Evolutionary conservation across 2,888 invertebrate species (phyloP), one percentile per base, ranked within the genome.

Genomic region (Onthophagus sagittarius): DNA sequence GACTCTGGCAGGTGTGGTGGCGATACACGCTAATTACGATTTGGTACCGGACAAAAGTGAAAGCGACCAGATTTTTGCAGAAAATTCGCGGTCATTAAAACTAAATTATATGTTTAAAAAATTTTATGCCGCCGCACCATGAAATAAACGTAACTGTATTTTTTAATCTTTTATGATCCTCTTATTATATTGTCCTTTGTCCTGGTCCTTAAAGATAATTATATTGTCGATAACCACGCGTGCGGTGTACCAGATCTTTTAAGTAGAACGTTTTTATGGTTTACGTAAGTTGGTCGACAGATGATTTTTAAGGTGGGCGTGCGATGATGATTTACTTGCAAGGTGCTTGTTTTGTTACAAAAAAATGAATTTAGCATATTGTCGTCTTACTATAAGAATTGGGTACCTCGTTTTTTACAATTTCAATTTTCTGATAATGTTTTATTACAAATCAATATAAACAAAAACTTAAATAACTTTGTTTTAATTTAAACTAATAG

Each of bases 71-170:
- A 62, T 72, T 62, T 64, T 13, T 15, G 70, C 71, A 32, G 69
- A 53, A 53, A 53, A 53, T 53, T 23, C 23, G 23, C 39, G 11
- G 7, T 53, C 73, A 74, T 64, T 73, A 73, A 74, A 73, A 75
- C 73, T 71, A 75, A 75, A 76, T 76, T 76, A 75, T 75, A 75
- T 75, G 76, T 76, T 76, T 76, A 64, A 64, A 69, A 70, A 71
- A 73, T 73, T 73, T 73, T 69, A 63, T 32, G 39, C 71, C 69
- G 72, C 63, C 63, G 72, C 9, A 11, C 13, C 13, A 7, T 67
- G 62, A 15, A 31, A 71, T 76, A 23, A 23, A 11, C 11, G 39
- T 53, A 53, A 53, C 39, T 7, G 39, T 53, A 11, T 53, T 53
- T 53, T 53, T 53, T 53, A 9, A 53, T 53, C 39, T 53, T 53